Evolutionary conservation across 2,113 vertebrate genomes (phyloP), one percentile per base, ranked within the genome.

Genomic region (Zosterops pallidus): DNA sequence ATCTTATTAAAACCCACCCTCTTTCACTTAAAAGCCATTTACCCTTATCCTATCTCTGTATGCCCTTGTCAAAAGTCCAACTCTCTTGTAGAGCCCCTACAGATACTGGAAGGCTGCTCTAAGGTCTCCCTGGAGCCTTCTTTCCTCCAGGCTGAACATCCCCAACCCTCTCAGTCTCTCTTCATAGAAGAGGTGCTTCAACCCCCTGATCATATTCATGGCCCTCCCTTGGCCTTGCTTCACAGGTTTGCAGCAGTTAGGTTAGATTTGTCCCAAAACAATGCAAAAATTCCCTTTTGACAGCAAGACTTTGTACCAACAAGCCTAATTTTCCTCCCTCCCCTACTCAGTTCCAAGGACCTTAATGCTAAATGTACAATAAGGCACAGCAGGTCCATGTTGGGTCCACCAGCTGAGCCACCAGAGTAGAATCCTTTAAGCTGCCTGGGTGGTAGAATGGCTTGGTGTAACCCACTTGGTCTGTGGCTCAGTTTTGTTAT

Each of bases 281-380:
- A 80, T 57, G 49, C 35, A 57, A 24, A 84, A 91, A 35, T 62
- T 41, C 9, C 18, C 5, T 83, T 92, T 47, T 35, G 28, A 56
- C 22, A 50, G 22, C 6, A 77, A 3, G 12, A 31, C 15, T 80
- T 76, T 37, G 2, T 55, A 74, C 15, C 18, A 86, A 68, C 3
- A 56, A 20, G 11, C 0, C 1, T 42, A 20, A 3, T 50, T 53
- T 70, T 14, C 41, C 11, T 46, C 5, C 24, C 3, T 41, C 8
- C 16, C 7, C 11, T 0, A 0, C 26, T 19, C 8, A 71, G 1
- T 80, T 69, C 23, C 41, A 75, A 68, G 21, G 35, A 39, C 6
- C 4, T 79, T 70, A 63, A 28, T 50, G 17, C 4, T 33, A 31
- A 60, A 49, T n/a, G 5, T 31, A 72, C 56, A 86, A 56, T 29